Evolutionary conservation across 2,113 vertebrate genomes (phyloP), one percentile per base, ranked within the genome.

Genomic region (Microtus montanus): DNA sequence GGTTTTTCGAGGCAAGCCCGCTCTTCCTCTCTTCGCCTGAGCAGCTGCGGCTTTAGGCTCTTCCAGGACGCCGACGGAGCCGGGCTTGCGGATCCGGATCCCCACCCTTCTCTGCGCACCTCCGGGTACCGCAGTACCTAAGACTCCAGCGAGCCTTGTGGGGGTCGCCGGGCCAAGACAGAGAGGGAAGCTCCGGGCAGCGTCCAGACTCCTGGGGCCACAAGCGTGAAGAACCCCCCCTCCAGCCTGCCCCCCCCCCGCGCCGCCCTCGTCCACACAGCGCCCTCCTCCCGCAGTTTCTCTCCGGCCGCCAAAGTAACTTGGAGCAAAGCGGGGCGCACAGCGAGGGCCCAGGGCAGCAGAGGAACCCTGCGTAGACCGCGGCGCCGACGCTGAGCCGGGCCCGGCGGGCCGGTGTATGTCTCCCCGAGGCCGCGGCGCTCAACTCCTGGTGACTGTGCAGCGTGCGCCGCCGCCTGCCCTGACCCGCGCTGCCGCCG

Each of bases 361-460:
- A 44, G 95, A 87, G 64, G 91, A 95, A 87, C 84, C 93, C 41
- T 70, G 83, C 63, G 82, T 64, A 86, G 83, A 91, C 61, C 58
- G 75, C 84, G 64, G 92, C 85, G 77, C 85, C 77, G 49, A 94
- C 93, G 92, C 93, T 95, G 96, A 97, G 96, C 96, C 75, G 91
- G 97, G 95, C 95, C 96, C 95, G 71, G 97, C 93, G 98, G 98
- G 96, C 95, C 97, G 47, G 98, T 98, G 98, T 91, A 98, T 98
- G 98, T 96, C 93, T 97, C 96, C 97, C 98, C 90, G 97, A 83
- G 93, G 97, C 92, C 95, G 82, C 92, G 92, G 90, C 96, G 89
- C 96, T 95, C 98, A 93, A 92, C 97, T 97, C 97, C 75, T 95
- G 91, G 98, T 98, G 98, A 98, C 98, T 97, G 98, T 97, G 94